A percentile compares a stretch with the other conserved stretches of the same genome.
Evolutionary conservation across 2,113 vertebrate species (phyloP).

Genomic region (Geococcyx californianus): DNA sequence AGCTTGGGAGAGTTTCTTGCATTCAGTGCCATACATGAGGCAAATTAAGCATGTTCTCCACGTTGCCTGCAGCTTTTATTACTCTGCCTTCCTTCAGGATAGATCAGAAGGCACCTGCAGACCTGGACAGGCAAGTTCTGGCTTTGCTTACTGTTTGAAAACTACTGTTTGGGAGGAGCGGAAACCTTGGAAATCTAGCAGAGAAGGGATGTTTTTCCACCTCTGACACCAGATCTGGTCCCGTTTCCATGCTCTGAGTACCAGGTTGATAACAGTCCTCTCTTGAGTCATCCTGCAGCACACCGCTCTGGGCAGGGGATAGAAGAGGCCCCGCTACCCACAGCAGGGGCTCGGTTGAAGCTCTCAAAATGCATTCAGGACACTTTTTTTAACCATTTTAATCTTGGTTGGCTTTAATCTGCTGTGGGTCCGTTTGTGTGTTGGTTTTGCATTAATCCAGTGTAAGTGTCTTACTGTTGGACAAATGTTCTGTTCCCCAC

Average conservation of each 20-base stretch:
- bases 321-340: background rate
- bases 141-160: conserved; percentile 48
- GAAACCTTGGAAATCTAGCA: background rate
- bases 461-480: conserved; percentile 4
- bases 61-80: background rate
- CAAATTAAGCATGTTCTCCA: conserved; percentile 49
- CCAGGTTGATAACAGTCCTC: background rate
- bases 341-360: background rate
- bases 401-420: conserved; percentile 61
- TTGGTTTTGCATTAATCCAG: conserved; percentile 39
- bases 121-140: conserved; percentile 49
- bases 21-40: background rate
- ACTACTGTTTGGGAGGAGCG: conserved; percentile 22
- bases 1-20: background rate
- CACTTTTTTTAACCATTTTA: conserved; percentile 38
- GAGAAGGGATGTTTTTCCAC: background rate
- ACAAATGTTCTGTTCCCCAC: background rate
- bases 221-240: background rate
- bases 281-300: background rate
- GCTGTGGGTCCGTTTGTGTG: background rate
- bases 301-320: background rate
- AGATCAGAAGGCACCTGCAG: conserved; percentile 36
- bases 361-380: conserved; percentile 20
- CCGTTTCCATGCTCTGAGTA: background rate
- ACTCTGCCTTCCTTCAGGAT: conserved; percentile 32